Evolutionary conservation across 2,113 vertebrate species (phyloP).

Genomic region (Eonycteris spelaea): DNA sequence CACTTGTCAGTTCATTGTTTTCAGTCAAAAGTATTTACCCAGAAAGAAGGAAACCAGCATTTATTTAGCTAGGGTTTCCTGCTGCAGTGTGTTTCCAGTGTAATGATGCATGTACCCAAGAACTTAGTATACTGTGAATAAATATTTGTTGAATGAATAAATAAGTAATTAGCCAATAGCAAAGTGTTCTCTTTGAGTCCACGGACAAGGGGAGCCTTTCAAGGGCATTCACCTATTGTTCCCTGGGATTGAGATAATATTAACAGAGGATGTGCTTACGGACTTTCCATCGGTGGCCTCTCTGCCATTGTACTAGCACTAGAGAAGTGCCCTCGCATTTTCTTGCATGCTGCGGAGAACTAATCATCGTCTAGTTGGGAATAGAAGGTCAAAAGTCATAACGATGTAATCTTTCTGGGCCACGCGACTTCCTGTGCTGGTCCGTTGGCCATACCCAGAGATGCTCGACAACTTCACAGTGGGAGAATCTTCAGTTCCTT

Average conservation of each 20-base stretch:
- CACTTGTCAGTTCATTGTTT: conserved; percentile 7
- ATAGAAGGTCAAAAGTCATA: background rate
- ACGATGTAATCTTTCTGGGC: background rate
- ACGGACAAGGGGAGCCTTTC: conserved; percentile 42
- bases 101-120: conserved; percentile 36
- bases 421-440: background rate
- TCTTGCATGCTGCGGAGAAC: background rate
- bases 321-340: background rate
- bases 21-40: conserved; percentile 11
- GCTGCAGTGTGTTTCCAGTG: conserved; percentile 24
- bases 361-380: background rate
- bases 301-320: background rate
- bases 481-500: background rate
- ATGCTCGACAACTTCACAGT: background rate
- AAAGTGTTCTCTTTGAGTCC: conserved; percentile 32
- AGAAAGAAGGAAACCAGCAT: conserved; percentile 37
- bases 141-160: conserved; percentile 66
- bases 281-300: background rate
- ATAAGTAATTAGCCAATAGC: conserved; percentile 49
- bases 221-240: conserved; percentile 2
- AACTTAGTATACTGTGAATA: conserved; percentile 39
- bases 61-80: conserved; percentile 42
- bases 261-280: background rate
- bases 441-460: background rate
- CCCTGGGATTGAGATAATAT: background rate